Evolutionary conservation across 2,888 invertebrate species (phyloP), one percentile per base, ranked within the genome.

Genomic region (Pheosia gnoma): DNA sequence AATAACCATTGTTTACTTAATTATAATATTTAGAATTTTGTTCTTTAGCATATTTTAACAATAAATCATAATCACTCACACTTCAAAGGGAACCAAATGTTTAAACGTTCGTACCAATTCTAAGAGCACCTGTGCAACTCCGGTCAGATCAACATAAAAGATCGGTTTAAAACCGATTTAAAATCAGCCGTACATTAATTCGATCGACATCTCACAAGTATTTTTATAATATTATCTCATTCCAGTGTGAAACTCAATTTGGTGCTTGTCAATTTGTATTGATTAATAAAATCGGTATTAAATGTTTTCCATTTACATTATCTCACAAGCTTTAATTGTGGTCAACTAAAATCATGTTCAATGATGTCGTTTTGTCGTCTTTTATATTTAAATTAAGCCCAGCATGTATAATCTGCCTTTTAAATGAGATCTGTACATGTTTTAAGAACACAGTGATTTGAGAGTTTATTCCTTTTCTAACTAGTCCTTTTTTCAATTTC

Each of bases 241-340:
- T 67, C 65, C 65, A 61, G 70, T 70, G 75, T 80, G 81, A 84
- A 83, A 83, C 74, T 78, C 77, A 81, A 84, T 85, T 84, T 77
- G 64, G 75, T 64, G 67, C 67, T 77, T 80, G 82, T 82, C 84
- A 82, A 77, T 37, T 80, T 73, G 74, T 66, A 75, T 77, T 77
- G 82, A 78, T 77, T 80, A 72, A 36, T 82, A 81, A 84, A 84
- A 72, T 77, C 72, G 72, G 70, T 75, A 78, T 77, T 72, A 78
- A 80, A 84, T 74, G 78, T 68, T 71, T 77, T 77, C 79, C 75
- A 84, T 83, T 83, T 78, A 77, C 83, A 81, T 83, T 85, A 84
- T 81, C 78, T 81, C 72, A 83, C 65, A 65, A 64, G 62, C 77
- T 73, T 80, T 80, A 77, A 81, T 80, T 72, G 68, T 72, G 60